Conservation (phyloP, 2,113 vertebrate genomes). For the Tetrax tetrax region DNA sequence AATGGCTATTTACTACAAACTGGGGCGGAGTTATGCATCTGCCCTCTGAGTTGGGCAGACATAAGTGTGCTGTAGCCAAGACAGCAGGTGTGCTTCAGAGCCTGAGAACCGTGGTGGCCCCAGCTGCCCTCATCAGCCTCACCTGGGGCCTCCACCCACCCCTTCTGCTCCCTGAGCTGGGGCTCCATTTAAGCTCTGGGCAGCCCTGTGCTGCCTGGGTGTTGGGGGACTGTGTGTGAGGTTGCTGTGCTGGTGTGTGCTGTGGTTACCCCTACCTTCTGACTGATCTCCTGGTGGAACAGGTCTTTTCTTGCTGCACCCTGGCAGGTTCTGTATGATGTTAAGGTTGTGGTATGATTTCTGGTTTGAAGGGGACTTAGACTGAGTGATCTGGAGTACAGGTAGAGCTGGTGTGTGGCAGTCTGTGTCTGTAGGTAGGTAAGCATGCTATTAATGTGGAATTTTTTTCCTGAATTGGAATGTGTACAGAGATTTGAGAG, state of each 20-base stretch:
- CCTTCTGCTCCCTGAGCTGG: neutral
- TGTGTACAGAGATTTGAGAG: neutral
- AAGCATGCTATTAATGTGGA: neutral
- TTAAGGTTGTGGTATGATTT: neutral
- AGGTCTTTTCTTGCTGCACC: no score
- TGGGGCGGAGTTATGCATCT: neutral
- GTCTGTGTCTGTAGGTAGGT: neutral
- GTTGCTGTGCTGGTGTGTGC: neutral
- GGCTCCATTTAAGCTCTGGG: neutral
- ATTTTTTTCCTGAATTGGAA: neutral
- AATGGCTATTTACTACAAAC: neutral
- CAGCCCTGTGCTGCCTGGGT: rapidly evolving
- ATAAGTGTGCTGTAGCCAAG: neutral
- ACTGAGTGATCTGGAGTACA: neutral
- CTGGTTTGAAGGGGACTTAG: neutral
- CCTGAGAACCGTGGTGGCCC: neutral
- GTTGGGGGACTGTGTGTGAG: rapidly evolving
- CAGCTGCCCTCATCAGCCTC: neutral
- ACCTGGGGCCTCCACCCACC: no score
- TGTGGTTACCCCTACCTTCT: no score
- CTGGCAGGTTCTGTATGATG: neutral
- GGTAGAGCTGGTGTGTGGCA: neutral
- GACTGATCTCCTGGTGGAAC: neutral
- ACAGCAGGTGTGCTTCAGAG: neutral
- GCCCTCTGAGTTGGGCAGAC: no score